Conservation (phyloP, 2,797 vertebrate species). For the Chromis chromis region DNA sequence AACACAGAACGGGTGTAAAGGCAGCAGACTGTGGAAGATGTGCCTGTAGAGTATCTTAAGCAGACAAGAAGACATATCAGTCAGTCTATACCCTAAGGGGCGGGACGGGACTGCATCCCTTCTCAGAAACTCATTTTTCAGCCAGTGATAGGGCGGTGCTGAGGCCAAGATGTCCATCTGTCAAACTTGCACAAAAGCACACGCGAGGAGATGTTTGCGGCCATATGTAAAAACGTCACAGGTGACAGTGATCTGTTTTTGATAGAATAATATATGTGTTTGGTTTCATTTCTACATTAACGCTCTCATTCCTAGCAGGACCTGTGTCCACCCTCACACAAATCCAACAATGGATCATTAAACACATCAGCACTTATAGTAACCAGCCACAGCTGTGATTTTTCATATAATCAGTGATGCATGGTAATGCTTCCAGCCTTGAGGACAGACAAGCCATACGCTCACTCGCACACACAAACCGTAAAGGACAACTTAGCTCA, state of each 20-base stretch:
- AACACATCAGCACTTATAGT: constrained; percentile 68
- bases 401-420: constrained; percentile 75
- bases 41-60: constrained; percentile 53
- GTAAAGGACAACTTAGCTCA: constrained; percentile 80
- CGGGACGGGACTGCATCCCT: constrained; percentile 25
- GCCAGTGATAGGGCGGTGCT: constrained; percentile 31
- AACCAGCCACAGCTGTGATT: constrained; percentile 74
- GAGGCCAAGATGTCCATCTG: constrained; percentile 56
- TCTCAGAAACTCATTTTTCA: constrained; percentile 54
- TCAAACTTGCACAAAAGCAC: constrained; percentile 35
- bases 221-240: constrained; percentile 24
- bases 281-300: constrained; percentile 57
- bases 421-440: constrained; percentile 70
- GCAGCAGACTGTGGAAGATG: constrained; percentile 52
- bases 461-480: constrained; percentile 54
- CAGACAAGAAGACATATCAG: constrained; percentile 60
- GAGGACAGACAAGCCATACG: constrained; percentile 64
- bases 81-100: constrained; percentile 47
- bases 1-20: constrained; percentile 43
- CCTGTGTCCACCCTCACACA: constrained; percentile 63
- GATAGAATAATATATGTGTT: constrained; percentile 61
- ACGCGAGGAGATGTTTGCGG: neutral
- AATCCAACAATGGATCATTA: constrained; percentile 72
- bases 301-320: constrained; percentile 46
- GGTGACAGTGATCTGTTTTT: constrained; percentile 40